Percentiles rank a stretch among this genome's conserved stretches.
phyloP scores from a whole-genome alignment of 2,797 vertebrate species.

The Naso thynnoides region DNA sequence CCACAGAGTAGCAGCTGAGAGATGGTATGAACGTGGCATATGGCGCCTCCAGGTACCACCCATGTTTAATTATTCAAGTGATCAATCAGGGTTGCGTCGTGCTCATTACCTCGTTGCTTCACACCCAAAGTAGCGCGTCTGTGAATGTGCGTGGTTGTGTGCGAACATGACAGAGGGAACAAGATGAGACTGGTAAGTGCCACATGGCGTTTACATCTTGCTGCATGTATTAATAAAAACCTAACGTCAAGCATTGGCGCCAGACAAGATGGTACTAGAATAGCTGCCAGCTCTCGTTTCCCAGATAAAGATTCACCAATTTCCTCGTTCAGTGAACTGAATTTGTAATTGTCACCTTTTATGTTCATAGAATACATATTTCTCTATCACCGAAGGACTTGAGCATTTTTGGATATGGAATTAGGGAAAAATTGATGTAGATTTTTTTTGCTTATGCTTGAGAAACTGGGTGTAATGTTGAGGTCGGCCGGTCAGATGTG shows the following conservation, averaged over 20 bases:
- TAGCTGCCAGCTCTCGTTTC: slow-evolving; percentile 37
- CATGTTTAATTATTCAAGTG: slow-evolving; percentile 83
- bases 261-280: slow-evolving; percentile 29
- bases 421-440: slow-evolving; percentile 1
- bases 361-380: slow-evolving; percentile 3
- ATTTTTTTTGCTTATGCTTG: slow-evolving; percentile 18
- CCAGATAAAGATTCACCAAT: slow-evolving; percentile 16
- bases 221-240: slow-evolving; percentile 65
- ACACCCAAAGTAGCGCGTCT: slow-evolving; percentile 39
- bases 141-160: slow-evolving; percentile 35
- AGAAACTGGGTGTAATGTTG: slow-evolving; percentile 56
- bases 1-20: slow-evolving; percentile 44
- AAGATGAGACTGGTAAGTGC: slow-evolving; percentile 53
- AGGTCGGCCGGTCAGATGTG: slow-evolving; percentile 46
- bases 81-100: slow-evolving; percentile 74
- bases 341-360: slow-evolving; percentile 27
- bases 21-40: slow-evolving; percentile 60
- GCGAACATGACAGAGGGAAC: slow-evolving; percentile 51
- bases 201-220: slow-evolving; percentile 68
- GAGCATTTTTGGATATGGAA: slow-evolving; percentile 20
- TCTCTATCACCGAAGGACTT: not conserved
- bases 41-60: slow-evolving; percentile 78
- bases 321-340: slow-evolving; percentile 24
- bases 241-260: slow-evolving; percentile 47
- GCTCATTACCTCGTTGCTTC: slow-evolving; percentile 71